phyloP scores from a whole-genome alignment of 1,140 invertebrate species.

The Drosophila insularis region DNA sequence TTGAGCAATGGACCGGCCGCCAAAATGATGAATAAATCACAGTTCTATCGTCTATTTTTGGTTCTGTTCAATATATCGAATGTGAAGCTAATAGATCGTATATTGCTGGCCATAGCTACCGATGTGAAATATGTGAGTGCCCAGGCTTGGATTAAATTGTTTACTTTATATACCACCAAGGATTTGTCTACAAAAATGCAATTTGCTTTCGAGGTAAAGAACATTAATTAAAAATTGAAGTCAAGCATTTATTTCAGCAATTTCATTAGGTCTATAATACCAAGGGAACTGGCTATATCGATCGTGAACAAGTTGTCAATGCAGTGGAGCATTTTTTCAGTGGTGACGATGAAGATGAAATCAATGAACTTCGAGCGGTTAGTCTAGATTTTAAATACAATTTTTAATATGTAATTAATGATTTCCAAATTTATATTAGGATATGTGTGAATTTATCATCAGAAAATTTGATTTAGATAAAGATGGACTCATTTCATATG shows the following conservation, averaged over 20 bases:
- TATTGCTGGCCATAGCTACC: constrained; percentile 30
- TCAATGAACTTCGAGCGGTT: constrained; percentile 38
- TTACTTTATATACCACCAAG: constrained; percentile 32
- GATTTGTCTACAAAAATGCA: constrained; percentile 42
- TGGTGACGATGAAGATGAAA: constrained; percentile 51
- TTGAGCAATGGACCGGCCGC: constrained; percentile 32
- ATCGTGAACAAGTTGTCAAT: constrained; percentile 42
- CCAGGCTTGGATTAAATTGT: constrained; percentile 33
- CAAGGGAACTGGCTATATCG: constrained; percentile 43
- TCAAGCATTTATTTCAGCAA: neutral
- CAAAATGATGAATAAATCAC: constrained; percentile 37
- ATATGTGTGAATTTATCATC: constrained; percentile 86
- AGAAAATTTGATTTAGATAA: constrained; percentile 90
- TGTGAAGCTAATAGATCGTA: constrained; percentile 36
- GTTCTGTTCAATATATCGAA: constrained; percentile 46
- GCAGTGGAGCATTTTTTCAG: constrained; percentile 44
- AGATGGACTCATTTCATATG: constrained; percentile 88
- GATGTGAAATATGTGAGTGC: constrained; percentile 29
- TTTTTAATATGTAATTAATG: neutral
- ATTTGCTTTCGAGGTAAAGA: constrained; percentile 44
- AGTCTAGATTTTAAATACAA: neutral
- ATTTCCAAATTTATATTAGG: constrained; percentile 17
- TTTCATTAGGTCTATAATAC: constrained; percentile 51
- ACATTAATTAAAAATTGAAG: neutral
- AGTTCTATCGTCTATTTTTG: constrained; percentile 40